These are phyloP conservation scores for Drosophila borealis DNA, from an alignment of 2,888 invertebrate species.

Conservation along the genomic window DNA sequence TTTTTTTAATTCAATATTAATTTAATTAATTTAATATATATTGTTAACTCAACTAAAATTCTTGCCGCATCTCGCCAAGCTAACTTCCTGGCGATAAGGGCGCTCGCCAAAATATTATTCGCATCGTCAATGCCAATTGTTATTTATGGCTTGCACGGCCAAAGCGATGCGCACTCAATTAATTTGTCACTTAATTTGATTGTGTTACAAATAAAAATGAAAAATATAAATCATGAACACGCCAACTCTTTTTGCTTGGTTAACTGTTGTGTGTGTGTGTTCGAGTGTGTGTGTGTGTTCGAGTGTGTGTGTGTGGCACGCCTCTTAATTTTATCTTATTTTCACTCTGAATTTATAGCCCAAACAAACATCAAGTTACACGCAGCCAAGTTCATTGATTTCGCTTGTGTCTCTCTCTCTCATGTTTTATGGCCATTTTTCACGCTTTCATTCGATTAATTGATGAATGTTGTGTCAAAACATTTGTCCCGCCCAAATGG, in stretches of 20 bases:
- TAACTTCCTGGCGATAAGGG: neutral
- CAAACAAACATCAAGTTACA: neutral
- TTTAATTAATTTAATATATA: too few species aligned
- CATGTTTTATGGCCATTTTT: constrained; percentile 56
- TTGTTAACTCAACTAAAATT: neutral
- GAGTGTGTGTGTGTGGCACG: constrained; percentile 23
- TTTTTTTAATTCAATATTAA: too few species aligned
- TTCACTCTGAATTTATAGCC: constrained; percentile 67
- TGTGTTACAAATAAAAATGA: constrained; percentile 39
- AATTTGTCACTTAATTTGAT: constrained; percentile 73
- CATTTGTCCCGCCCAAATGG: constrained; percentile 53
- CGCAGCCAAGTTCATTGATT: constrained; percentile 69
- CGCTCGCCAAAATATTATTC: neutral
- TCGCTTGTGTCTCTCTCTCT: constrained; percentile 27
- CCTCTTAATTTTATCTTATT: constrained; percentile 57
- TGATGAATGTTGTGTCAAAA: constrained; percentile 68
- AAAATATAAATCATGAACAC: constrained; percentile 43
- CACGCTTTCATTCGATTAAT: constrained; percentile 75
- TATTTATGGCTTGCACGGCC: constrained; percentile 68
- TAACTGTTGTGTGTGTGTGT: constrained; percentile 23
- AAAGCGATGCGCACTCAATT: constrained; percentile 62
- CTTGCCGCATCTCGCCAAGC: neutral
- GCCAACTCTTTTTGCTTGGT: constrained; percentile 65
- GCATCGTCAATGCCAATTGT: constrained; percentile 17
- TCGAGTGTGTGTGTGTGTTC: constrained; percentile 16